phyloP scores from a whole-genome alignment of 2,113 vertebrate species.

The Toxotes jaculatrix region DNA sequence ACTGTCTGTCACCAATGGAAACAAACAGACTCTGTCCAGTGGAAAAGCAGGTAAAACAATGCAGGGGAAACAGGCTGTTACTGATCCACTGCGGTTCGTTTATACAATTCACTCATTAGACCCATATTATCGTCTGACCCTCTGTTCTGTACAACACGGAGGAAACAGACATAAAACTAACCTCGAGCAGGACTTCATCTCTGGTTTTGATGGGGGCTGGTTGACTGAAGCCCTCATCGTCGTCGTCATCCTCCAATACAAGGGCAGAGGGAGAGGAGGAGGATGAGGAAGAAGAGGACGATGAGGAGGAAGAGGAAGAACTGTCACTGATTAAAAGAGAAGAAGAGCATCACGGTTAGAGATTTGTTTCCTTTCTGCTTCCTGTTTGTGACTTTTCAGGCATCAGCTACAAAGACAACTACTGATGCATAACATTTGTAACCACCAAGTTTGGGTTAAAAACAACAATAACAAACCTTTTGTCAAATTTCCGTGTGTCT shows the following conservation, averaged over 20 bases:
- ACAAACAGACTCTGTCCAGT: no score
- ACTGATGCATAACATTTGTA: not conserved
- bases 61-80: no score
- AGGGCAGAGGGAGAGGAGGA: conserved; percentile 47
- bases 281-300: conserved; percentile 66
- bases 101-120: no score
- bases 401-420: not conserved
- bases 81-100: no score
- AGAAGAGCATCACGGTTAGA: not conserved
- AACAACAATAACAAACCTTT: not conserved
- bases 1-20: no score
- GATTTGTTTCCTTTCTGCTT: not conserved
- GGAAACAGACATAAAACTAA: conserved; percentile 34
- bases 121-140: no score
- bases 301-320: conserved; percentile 70
- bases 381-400: not conserved
- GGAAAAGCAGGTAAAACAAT: no score
- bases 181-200: conserved; percentile 73
- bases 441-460: not conserved
- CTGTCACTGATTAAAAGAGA: conserved; percentile 62
- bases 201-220: conserved; percentile 61
- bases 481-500: not conserved
- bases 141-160: not conserved
- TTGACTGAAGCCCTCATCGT: conserved; percentile 75
- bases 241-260: conserved; percentile 48